Percentiles rank a stretch among this genome's conserved stretches.
phyloP scores from a whole-genome alignment of 2,113 vertebrate species.

The Gasterosteus nipponicus region DNA sequence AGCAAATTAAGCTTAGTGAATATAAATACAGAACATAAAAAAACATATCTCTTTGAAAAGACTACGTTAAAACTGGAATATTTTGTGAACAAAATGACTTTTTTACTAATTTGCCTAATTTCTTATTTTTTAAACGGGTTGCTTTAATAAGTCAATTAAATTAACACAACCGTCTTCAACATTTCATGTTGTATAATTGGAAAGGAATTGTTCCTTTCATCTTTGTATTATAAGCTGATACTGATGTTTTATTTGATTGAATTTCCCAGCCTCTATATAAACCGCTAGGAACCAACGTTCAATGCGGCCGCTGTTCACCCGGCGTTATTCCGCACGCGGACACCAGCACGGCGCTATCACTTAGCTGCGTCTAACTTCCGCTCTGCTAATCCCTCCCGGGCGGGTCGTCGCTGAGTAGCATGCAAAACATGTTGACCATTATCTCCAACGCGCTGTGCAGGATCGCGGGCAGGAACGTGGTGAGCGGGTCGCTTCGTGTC shows the following conservation, averaged over 20 bases:
- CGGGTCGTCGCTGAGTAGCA: constrained; percentile 54
- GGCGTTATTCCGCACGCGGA: constrained; percentile 10
- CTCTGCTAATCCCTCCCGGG: constrained; percentile 25
- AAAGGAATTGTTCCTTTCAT: too few relatives aligned
- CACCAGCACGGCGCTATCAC: constrained; percentile 1
- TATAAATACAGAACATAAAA: neutral
- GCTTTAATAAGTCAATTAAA: neutral
- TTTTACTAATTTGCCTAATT: neutral
- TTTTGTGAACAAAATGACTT: neutral
- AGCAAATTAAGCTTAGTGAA: neutral
- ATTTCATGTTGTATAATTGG: too few relatives aligned
- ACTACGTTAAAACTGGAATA: neutral
- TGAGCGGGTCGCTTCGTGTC: constrained; percentile 55
- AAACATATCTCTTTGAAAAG: too few relatives aligned
- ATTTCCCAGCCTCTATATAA: neutral
- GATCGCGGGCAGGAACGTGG: constrained; percentile 78
- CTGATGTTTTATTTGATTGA: too few relatives aligned
- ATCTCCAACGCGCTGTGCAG: constrained; percentile 85
- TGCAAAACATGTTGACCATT: constrained; percentile 89
- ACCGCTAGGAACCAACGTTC: constrained; percentile 18
- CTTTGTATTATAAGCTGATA: too few relatives aligned
- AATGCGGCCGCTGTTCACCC: accelerated
- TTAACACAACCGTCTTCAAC: too few relatives aligned
- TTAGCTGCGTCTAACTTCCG: neutral
- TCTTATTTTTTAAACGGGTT: neutral